phyloP scores from a whole-genome alignment of 2,113 vertebrate species.

The Myrmophylax atrothorax region DNA sequence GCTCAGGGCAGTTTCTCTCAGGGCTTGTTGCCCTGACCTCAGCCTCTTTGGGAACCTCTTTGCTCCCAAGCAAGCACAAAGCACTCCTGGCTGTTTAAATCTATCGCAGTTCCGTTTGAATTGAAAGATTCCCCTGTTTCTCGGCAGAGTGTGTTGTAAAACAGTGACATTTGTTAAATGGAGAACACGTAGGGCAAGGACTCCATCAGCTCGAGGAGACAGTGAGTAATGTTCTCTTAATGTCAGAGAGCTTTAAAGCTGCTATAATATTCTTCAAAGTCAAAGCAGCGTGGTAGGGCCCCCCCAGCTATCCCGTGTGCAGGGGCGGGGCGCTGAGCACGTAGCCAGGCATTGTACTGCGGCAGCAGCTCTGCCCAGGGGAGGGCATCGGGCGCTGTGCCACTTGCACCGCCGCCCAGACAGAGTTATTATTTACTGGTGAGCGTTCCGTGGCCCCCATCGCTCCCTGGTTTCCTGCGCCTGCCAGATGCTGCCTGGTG shows the following conservation, averaged over 20 bases:
- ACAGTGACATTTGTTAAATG: constrained; percentile 67
- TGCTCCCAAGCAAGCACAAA: fast-evolving
- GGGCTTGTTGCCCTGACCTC: not conserved
- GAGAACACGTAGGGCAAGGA: constrained; percentile 55
- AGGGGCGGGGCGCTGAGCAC: not conserved
- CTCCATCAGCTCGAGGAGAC: constrained; percentile 60
- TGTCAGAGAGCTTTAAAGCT: constrained; percentile 44
- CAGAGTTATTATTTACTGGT: constrained; percentile 15
- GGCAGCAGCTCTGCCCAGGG: not conserved
- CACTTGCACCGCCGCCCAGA: not conserved
- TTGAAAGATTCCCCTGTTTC: constrained; percentile 40
- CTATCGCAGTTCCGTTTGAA: not conserved
- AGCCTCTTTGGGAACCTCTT: not conserved
- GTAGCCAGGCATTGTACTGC: not conserved
- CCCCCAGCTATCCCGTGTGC: not conserved
- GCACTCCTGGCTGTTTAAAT: not conserved
- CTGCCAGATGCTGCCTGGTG: not conserved
- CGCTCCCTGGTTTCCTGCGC: not conserved
- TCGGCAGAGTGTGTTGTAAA: not conserved
- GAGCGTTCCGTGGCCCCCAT: not conserved
- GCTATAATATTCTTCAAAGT: constrained; percentile 53
- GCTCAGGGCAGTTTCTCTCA: not conserved
- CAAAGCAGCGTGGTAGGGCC: not conserved
- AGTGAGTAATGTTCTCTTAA: constrained; percentile 62
- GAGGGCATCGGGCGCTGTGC: not conserved